Conservation (phyloP, 2,888 invertebrate species). For the Resseliella maxima region DNA sequence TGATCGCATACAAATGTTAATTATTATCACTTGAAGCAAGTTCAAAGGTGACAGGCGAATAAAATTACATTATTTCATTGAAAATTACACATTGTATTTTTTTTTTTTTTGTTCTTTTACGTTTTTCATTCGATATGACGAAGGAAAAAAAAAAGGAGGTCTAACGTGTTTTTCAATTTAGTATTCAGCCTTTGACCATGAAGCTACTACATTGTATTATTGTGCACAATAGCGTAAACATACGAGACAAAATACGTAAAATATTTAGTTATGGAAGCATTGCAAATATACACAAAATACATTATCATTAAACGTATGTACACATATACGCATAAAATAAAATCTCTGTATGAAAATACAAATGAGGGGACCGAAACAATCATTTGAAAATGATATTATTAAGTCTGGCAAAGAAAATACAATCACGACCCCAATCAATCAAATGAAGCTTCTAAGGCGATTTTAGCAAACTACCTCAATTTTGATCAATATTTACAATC, state of each 20-base stretch:
- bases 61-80: conserved; percentile 28
- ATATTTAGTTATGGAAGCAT: background rate
- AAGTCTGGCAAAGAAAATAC: background rate
- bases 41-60: conserved; percentile 33
- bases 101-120: too few species aligned
- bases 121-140: too few species aligned
- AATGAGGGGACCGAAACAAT: too few species aligned
- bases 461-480: background rate
- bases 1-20: conserved; percentile 50
- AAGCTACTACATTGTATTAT: conserved; percentile 5
- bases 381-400: background rate
- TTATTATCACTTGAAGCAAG: conserved; percentile 13
- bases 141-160: background rate
- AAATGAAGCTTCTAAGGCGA: background rate
- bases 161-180: conserved; percentile 4
- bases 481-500: background rate
- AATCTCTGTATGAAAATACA: too few species aligned
- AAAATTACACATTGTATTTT: background rate
- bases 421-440: background rate
- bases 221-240: background rate
- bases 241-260: background rate
- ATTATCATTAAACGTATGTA: too few species aligned
- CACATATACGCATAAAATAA: too few species aligned
- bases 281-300: background rate
- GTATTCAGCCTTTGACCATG: conserved; percentile 29